These are phyloP conservation scores for Barbus barbus DNA, from an alignment of 2,113 vertebrate genomes.

Conservation along the genomic window DNA sequence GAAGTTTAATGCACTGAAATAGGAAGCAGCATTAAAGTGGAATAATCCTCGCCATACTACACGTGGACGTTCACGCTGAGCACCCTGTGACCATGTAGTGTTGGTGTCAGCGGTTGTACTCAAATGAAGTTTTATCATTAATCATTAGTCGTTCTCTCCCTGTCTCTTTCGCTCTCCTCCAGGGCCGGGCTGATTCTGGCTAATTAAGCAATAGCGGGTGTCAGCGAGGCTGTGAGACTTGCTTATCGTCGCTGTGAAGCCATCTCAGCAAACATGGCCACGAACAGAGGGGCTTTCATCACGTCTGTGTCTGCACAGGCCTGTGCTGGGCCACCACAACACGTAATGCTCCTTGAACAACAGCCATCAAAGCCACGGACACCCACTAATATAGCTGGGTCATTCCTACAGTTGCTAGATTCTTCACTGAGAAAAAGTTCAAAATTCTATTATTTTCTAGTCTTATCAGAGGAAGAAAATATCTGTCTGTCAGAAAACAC, in stretches of 20 bases:
- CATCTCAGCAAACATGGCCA: slow-evolving; percentile 53
- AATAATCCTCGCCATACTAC: slow-evolving; percentile 38
- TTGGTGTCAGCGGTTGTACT: slow-evolving; percentile 63
- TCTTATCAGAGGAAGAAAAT: too few species aligned
- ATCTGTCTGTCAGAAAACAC: not conserved
- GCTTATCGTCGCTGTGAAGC: slow-evolving; percentile 54
- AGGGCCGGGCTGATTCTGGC: slow-evolving; percentile 68
- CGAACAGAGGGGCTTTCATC: slow-evolving; percentile 45
- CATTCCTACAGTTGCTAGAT: not conserved
- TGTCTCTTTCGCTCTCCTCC: slow-evolving; percentile 61
- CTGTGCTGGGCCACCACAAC: slow-evolving; percentile 8
- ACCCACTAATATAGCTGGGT: not conserved
- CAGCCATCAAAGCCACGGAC: slow-evolving; percentile 30
- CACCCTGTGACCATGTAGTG: slow-evolving; percentile 65
- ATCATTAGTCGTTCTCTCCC: slow-evolving; percentile 75
- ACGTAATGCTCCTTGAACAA: slow-evolving; percentile 20
- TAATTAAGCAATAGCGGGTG: slow-evolving; percentile 77
- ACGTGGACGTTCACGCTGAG: slow-evolving; percentile 27
- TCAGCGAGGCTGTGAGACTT: slow-evolving; percentile 67
- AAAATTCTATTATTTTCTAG: not conserved
- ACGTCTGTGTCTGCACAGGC: too few species aligned
- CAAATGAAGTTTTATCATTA: slow-evolving; percentile 70
- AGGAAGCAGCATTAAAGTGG: slow-evolving; percentile 48
- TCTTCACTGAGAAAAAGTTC: not conserved
- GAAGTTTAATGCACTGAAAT: slow-evolving; percentile 64